Conservation (phyloP, 2,797 vertebrate genomes). For the Zenarchopterus dispar region DNA sequence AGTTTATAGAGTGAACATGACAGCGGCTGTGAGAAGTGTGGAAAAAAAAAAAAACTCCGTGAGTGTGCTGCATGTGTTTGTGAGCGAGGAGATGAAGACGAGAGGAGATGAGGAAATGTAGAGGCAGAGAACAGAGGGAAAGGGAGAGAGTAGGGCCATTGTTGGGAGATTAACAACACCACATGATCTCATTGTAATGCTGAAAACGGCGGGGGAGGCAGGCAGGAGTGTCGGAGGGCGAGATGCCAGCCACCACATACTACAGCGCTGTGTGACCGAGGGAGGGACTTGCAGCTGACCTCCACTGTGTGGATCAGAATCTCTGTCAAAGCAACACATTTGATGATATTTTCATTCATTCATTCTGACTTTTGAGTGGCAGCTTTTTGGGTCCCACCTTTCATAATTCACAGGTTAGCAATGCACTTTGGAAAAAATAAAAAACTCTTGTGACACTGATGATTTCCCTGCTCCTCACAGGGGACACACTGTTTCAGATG, state of each 20-base stretch:
- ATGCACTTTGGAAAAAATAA: neutral
- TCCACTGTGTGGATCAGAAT: constrained; percentile 49
- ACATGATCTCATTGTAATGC: constrained; percentile 89
- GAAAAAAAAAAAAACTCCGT: constrained; percentile 21
- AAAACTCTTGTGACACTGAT: neutral
- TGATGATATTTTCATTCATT: constrained; percentile 15
- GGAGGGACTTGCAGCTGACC: constrained; percentile 63
- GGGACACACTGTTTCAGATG: constrained; percentile 89
- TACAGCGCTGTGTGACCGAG: constrained; percentile 65
- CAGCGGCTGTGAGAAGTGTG: constrained; percentile 37
- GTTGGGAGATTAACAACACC: constrained; percentile 90
- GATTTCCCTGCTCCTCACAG: constrained; percentile 62
- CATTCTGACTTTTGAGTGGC: neutral
- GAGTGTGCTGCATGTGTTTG: constrained; percentile 37
- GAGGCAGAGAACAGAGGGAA: constrained; percentile 70
- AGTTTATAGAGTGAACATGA: constrained; percentile 41
- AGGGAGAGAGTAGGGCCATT: constrained; percentile 83
- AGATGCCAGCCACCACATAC: constrained; percentile 77
- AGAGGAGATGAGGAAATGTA: constrained; percentile 69
- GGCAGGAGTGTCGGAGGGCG: constrained; percentile 75
- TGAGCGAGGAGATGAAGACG: constrained; percentile 55
- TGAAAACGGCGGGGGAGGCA: constrained; percentile 84
- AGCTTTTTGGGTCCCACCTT: neutral
- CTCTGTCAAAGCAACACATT: constrained; percentile 39
- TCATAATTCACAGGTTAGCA: neutral